A percentile compares a stretch with the other conserved stretches of the same genome.
phyloP scores from a whole-genome alignment of 2,113 vertebrate genomes.

The Ammodytes dubius region DNA sequence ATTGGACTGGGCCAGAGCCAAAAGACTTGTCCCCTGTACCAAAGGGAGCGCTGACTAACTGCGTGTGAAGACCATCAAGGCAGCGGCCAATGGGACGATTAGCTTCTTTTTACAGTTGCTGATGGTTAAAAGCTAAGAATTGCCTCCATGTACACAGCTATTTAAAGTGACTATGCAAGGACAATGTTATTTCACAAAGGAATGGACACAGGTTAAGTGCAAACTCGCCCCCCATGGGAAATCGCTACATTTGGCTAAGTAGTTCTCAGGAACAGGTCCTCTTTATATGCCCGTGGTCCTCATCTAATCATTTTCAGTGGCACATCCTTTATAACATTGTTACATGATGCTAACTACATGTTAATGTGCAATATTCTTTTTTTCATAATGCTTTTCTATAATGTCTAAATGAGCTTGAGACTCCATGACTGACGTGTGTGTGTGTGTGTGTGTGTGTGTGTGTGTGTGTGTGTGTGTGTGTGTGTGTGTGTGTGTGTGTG shows the following conservation, averaged over 20 bases:
- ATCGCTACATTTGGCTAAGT: not conserved
- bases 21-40: constrained; percentile 40
- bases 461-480: too few species aligned
- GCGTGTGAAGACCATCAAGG: constrained; percentile 72
- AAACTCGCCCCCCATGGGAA: constrained; percentile 5
- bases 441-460: too few species aligned
- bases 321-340: constrained; percentile 10
- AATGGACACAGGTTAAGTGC: constrained; percentile 17
- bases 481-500: too few species aligned
- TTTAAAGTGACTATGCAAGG: constrained; percentile 58
- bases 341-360: constrained; percentile 16
- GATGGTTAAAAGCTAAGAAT: constrained; percentile 49
- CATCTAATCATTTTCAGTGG: constrained; percentile 7
- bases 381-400: constrained; percentile 27
- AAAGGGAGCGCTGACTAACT: constrained; percentile 54
- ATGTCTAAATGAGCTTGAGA: constrained; percentile 17
- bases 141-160: constrained; percentile 38
- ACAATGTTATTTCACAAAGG: constrained; percentile 34
- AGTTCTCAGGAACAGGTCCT: constrained; percentile 30
- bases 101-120: constrained; percentile 49
- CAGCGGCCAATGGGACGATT: constrained; percentile 39
- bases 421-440: not conserved
- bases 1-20: constrained; percentile 59
- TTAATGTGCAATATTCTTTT: constrained; percentile 52
- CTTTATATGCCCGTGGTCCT: not conserved